Percentiles rank a stretch among this genome's conserved stretches.
Evolutionary conservation across 2,888 invertebrate species (phyloP).

Genomic region (Ecliptopera silaceata): DNA sequence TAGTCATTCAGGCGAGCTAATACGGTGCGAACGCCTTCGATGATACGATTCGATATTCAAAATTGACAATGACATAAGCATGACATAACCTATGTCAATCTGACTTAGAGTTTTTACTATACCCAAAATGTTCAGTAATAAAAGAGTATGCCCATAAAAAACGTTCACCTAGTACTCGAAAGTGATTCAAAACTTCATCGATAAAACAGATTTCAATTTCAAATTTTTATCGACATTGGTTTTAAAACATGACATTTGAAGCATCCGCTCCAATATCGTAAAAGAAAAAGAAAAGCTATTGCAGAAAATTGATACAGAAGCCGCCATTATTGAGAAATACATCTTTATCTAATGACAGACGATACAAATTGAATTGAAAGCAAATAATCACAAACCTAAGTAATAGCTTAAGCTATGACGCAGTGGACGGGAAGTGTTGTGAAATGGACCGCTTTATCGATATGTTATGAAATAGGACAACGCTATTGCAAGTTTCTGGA

Average conservation of each 20-base stretch:
- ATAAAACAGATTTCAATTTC: constrained; percentile 2
- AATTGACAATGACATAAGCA: background rate
- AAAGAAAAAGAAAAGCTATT: background rate
- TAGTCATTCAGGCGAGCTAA: constrained; percentile 61
- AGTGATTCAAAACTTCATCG: background rate
- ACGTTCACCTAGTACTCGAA: background rate
- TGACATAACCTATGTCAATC: too few species aligned
- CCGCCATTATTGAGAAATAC: constrained; percentile 5
- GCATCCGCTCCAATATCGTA: background rate
- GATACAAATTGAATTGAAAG: constrained; percentile 48
- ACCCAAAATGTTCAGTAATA: too few species aligned
- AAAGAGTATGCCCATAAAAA: background rate
- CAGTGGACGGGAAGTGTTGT: constrained; percentile 38
- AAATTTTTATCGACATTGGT: background rate
- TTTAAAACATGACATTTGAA: background rate
- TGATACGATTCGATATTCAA: constrained; percentile 6
- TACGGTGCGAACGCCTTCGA: constrained; percentile 48
- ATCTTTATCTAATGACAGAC: constrained; percentile 38
- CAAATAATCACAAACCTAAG: constrained; percentile 40
- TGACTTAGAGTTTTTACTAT: too few species aligned
- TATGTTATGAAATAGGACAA: constrained; percentile 11
- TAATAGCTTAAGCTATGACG: constrained; percentile 38
- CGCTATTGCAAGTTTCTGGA: background rate
- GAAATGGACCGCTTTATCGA: constrained; percentile 20
- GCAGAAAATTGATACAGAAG: constrained; percentile 10